A percentile compares a stretch with the other conserved stretches of the same genome.
Conservation (phyloP, 2,888 invertebrate species). For the Tribolium freemani region DNA sequence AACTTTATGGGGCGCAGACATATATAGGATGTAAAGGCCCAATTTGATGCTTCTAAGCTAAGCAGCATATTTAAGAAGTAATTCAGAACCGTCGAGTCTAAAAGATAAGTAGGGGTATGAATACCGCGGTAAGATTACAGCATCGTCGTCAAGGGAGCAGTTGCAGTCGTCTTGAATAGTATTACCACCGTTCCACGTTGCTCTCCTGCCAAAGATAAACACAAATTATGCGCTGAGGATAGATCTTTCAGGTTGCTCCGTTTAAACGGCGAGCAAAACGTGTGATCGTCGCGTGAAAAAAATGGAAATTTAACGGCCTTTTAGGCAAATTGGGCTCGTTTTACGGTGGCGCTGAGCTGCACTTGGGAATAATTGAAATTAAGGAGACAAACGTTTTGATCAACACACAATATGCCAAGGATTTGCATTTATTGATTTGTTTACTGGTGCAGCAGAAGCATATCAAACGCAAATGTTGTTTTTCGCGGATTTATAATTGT, state of each 20-base stretch:
- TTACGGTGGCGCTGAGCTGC: neutral
- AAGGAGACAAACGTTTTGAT: neutral
- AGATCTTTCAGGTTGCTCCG: slow-evolving; percentile 42
- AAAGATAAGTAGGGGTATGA: slow-evolving; percentile 53
- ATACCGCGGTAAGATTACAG: slow-evolving; percentile 57
- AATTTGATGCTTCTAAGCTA: slow-evolving; percentile 44
- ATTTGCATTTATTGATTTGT: too few relatives aligned
- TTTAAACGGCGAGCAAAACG: slow-evolving; percentile 4
- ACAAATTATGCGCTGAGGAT: slow-evolving; percentile 53
- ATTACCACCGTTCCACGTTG: slow-evolving; percentile 50
- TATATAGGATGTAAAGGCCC: slow-evolving; percentile 18
- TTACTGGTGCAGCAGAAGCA: too few relatives aligned
- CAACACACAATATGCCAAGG: too few relatives aligned
- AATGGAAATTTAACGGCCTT: slow-evolving; percentile 27
- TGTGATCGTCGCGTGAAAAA: slow-evolving; percentile 12
- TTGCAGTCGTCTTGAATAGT: slow-evolving; percentile 57
- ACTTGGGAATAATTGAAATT: neutral
- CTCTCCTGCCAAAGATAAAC: slow-evolving; percentile 54
- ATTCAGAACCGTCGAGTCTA: slow-evolving; percentile 50
- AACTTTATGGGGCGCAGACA: slow-evolving; percentile 35
- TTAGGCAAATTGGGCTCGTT: slow-evolving; percentile 22
- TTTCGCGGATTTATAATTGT: too few relatives aligned
- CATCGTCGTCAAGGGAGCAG: slow-evolving; percentile 58
- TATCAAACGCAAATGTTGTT: too few relatives aligned
- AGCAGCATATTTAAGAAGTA: slow-evolving; percentile 55